Conservation (phyloP, 2,113 vertebrate genomes). For the Oophaga pumilio region DNA sequence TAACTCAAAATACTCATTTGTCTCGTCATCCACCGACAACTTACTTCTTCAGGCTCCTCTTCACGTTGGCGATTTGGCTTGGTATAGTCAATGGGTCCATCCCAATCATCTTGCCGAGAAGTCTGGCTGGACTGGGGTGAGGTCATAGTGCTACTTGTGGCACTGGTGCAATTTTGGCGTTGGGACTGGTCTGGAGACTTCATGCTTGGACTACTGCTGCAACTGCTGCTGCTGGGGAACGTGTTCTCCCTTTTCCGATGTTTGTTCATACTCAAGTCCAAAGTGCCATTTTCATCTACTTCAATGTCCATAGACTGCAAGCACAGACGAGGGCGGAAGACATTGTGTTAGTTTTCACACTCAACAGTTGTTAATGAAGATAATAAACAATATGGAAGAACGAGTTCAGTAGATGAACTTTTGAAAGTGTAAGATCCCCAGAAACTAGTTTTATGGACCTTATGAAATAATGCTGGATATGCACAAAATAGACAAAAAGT, state of each 20-base stretch:
- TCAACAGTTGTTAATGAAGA: background rate
- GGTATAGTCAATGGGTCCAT: constrained; percentile 95
- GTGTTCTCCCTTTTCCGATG: constrained; percentile 82
- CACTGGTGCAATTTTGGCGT: constrained; percentile 77
- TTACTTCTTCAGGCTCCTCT: constrained; percentile 92
- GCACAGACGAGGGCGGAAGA: constrained; percentile 5
- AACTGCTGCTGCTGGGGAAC: constrained; percentile 78
- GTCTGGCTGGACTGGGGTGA: constrained; percentile 85
- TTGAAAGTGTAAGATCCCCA: background rate
- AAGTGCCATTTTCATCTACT: constrained; percentile 95
- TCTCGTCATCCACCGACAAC: constrained; percentile 12
- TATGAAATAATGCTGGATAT: background rate
- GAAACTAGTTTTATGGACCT: background rate
- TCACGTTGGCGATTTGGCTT: constrained; percentile 93
- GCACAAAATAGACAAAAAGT: background rate
- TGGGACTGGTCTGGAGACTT: constrained; percentile 84
- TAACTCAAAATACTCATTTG: background rate
- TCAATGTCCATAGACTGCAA: constrained; percentile 89
- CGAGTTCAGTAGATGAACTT: background rate
- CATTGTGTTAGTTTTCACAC: background rate
- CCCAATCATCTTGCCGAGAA: constrained; percentile 95
- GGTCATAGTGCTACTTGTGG: constrained; percentile 86
- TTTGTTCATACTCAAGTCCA: constrained; percentile 98
- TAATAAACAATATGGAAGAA: background rate
- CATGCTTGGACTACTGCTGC: constrained; percentile 81